These are phyloP conservation scores for Rhogogaster chlorosoma DNA, from an alignment of 2,888 invertebrate species.

Conservation along the genomic window DNA sequence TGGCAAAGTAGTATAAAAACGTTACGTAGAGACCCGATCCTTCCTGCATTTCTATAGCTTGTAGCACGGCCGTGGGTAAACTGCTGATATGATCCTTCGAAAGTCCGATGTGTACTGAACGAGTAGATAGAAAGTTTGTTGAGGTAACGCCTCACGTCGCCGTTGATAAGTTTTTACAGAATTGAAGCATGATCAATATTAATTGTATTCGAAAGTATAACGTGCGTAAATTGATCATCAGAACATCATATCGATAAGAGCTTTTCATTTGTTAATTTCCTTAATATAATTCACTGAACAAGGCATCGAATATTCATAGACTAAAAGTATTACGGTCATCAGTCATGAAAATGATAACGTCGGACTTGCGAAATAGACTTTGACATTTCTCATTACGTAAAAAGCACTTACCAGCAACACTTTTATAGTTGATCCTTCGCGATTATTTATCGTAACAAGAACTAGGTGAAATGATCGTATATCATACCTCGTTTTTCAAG, in stretches of 20 bases:
- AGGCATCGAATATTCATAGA: not conserved
- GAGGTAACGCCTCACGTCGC: not conserved
- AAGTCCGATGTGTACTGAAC: not conserved
- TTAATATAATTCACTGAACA: not conserved
- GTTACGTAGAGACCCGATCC: not conserved
- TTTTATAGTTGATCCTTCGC: not conserved
- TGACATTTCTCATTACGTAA: not conserved
- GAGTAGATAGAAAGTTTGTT: not conserved
- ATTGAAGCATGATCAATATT: not conserved
- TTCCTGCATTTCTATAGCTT: not conserved
- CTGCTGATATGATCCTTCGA: not conserved
- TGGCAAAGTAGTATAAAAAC: slow-evolving; percentile 12
- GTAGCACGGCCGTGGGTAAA: not conserved
- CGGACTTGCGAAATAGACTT: not conserved
- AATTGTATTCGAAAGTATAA: not conserved
- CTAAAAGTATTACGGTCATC: not conserved
- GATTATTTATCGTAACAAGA: not conserved
- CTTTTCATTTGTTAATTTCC: not conserved
- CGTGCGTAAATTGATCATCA: not conserved
- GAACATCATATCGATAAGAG: not conserved
- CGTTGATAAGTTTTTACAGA: not conserved
- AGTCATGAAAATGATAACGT: not conserved
- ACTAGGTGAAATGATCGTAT: not conserved
- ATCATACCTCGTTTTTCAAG: slow-evolving; percentile 2
- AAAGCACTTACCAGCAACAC: not conserved